Percentiles rank a stretch among this genome's conserved stretches.
Conservation (phyloP, 2,888 invertebrate species). For the Masnerella sp. region DNA sequence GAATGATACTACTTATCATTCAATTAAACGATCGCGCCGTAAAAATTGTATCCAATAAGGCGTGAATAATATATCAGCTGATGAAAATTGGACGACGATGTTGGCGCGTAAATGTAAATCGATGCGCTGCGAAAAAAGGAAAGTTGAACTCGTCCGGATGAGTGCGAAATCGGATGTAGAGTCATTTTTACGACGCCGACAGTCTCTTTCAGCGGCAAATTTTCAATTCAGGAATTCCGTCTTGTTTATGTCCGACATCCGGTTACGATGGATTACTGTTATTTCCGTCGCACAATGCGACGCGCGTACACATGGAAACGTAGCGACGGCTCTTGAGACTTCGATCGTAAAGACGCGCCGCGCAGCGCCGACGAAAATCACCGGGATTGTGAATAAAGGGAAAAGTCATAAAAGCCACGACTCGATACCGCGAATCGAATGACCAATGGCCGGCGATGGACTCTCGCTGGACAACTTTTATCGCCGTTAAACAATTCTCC, state of each 20-base stretch:
- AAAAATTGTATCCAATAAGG: too few species aligned
- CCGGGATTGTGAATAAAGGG: constrained; percentile 46
- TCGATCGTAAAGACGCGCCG: constrained; percentile 39
- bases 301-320: constrained; percentile 18
- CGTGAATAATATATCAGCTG: background rate
- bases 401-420: constrained; percentile 45
- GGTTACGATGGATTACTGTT: constrained; percentile 58
- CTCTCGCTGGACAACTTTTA: constrained; percentile 36
- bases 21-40: background rate
- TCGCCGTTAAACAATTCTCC: constrained; percentile 18
- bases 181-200: constrained; percentile 45
- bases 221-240: constrained; percentile 55
- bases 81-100: background rate
- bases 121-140: background rate
- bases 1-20: background rate
- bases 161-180: constrained; percentile 15
- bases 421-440: constrained; percentile 29
- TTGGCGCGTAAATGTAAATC: background rate
- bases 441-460: constrained; percentile 22
- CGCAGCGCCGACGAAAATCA: constrained; percentile 10
- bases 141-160: background rate
- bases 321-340: constrained; percentile 17
- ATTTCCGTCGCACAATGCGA: constrained; percentile 49
- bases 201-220: constrained; percentile 42
- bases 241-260: constrained; percentile 56